Conservation (phyloP, 2,888 invertebrate genomes). For the Eupithecia dodoneata region DNA sequence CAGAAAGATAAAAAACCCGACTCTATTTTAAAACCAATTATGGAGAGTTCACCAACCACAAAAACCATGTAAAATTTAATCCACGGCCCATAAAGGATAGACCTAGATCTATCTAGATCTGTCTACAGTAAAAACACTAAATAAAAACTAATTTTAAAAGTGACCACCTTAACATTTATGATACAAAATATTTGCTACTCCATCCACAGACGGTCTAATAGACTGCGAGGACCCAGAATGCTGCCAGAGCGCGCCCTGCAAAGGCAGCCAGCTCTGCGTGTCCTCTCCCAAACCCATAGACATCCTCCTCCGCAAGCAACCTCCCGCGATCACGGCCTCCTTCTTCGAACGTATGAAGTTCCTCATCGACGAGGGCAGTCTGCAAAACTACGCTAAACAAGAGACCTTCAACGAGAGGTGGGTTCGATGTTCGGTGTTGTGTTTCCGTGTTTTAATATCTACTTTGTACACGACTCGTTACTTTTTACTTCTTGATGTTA, state of each 20-base stretch:
- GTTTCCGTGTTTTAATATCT: conserved; percentile 46
- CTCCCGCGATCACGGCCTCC: conserved; percentile 97
- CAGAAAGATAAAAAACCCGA: neutral
- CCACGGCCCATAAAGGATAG: too few relatives aligned
- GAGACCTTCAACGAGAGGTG: conserved; percentile 99
- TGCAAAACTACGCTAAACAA: conserved; percentile 98
- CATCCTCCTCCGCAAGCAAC: conserved; percentile 96
- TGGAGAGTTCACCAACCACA: too few relatives aligned
- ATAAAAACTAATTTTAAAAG: too few relatives aligned
- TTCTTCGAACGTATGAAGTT: conserved; percentile 99
- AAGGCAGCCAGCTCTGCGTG: conserved; percentile 95
- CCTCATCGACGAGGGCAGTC: conserved; percentile 98
- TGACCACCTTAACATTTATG: neutral
- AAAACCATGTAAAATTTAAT: too few relatives aligned
- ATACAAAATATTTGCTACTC: neutral
- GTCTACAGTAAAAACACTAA: too few relatives aligned
- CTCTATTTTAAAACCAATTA: too few relatives aligned
- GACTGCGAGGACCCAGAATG: conserved; percentile 99
- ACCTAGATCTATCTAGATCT: too few relatives aligned
- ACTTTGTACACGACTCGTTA: conserved; percentile 36
- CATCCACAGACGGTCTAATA: conserved; percentile 93
- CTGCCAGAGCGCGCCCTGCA: conserved; percentile 92
- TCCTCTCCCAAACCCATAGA: conserved; percentile 98
- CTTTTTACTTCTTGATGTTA: neutral
- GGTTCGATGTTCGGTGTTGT: conserved; percentile 77